Percentiles rank a stretch among this genome's conserved stretches.
phyloP scores from a whole-genome alignment of 2,113 vertebrate species.

The Machaerirhynchus nigripectus region DNA sequence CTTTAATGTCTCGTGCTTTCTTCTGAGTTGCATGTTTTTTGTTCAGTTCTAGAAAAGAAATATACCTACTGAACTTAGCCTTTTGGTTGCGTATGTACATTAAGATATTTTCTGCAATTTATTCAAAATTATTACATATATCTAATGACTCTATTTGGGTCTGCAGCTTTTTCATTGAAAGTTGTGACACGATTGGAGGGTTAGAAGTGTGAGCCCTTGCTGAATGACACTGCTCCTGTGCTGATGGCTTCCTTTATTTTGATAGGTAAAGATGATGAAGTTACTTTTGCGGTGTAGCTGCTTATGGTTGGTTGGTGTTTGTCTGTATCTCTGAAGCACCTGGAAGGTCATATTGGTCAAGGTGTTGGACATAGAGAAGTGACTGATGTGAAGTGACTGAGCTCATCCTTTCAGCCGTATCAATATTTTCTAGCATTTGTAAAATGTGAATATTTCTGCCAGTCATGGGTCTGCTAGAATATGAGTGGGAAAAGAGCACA shows the following conservation, averaged over 20 bases:
- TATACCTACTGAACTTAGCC: background rate
- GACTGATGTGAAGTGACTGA: background rate
- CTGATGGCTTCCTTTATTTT: background rate
- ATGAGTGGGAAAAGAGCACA: background rate
- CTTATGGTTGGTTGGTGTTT: background rate
- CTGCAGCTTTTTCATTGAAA: background rate
- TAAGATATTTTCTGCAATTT: background rate
- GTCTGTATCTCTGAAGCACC: background rate
- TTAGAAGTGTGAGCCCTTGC: background rate
- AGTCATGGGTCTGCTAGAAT: background rate
- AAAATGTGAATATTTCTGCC: background rate
- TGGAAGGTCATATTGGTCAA: background rate
- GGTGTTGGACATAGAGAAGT: background rate
- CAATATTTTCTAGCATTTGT: background rate
- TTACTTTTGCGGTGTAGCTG: background rate
- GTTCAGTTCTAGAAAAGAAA: background rate
- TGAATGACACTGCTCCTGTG: background rate
- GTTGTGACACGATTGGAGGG: background rate
- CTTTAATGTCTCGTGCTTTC: background rate
- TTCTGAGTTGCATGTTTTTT: background rate
- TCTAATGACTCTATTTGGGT: background rate
- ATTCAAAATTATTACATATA: background rate
- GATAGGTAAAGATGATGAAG: background rate
- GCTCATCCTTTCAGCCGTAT: background rate
- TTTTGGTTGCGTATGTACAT: background rate